A percentile compares a stretch with the other conserved stretches of the same genome.
Evolutionary conservation across 2,888 invertebrate species (phyloP).

Genomic region (Marronus borbonicus): DNA sequence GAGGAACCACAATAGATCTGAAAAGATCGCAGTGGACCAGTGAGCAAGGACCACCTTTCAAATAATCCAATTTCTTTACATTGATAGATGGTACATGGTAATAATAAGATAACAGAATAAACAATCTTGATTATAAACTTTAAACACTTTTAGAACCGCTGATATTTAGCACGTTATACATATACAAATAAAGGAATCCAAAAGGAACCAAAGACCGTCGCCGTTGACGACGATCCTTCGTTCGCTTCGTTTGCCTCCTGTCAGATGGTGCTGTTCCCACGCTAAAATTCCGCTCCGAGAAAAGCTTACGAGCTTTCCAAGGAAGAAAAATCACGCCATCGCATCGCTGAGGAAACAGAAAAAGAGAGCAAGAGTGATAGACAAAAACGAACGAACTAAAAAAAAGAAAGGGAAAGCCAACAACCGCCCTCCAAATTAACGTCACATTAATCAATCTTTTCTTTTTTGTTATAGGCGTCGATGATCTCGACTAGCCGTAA

Average conservation of each 20-base stretch:
- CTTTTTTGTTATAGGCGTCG: conserved; percentile 36
- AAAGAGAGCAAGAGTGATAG: conserved; percentile 8
- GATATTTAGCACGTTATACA: conserved; percentile 25
- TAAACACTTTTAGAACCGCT: conserved; percentile 21
- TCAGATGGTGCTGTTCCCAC: conserved; percentile 63
- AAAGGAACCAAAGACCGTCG: conserved; percentile 65
- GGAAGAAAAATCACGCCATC: conserved; percentile 47
- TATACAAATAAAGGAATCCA: conserved; percentile 60
- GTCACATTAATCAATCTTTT: conserved; percentile 68
- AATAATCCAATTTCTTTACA: too few relatives aligned
- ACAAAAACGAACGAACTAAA: neutral
- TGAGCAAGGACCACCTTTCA: too few relatives aligned
- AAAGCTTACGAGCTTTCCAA: conserved; percentile 44
- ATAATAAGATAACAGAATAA: too few relatives aligned
- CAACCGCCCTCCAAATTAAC: conserved; percentile 67
- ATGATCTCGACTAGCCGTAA: neutral
- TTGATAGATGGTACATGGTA: too few relatives aligned
- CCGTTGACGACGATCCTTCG: conserved; percentile 63
- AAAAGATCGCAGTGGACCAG: too few relatives aligned
- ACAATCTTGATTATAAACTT: neutral
- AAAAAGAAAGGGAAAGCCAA: neutral
- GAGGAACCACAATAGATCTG: too few relatives aligned
- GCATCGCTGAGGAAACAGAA: conserved; percentile 6
- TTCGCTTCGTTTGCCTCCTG: conserved; percentile 61
- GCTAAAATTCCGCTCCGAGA: conserved; percentile 20